Conservation (phyloP, 2,113 vertebrate species). For the Sakesphorus luctuosus region DNA sequence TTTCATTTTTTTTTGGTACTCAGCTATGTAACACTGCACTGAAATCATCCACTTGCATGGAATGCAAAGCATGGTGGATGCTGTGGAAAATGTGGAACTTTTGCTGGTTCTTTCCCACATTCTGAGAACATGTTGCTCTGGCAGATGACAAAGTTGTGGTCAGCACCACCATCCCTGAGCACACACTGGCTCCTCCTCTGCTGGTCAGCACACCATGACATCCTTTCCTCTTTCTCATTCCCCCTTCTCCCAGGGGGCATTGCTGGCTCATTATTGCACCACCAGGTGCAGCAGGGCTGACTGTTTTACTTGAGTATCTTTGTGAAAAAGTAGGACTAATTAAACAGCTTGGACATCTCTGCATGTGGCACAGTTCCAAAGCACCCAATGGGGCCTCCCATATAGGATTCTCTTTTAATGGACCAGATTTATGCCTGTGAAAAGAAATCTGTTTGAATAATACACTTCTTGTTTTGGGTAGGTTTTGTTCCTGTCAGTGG, state of each 20-base stretch:
- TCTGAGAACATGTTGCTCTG: background rate
- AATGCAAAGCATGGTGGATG: background rate
- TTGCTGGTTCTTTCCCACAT: constrained; percentile 11
- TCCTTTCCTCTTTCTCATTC: background rate
- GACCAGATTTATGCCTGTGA: background rate
- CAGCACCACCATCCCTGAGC: background rate
- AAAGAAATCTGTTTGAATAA: background rate
- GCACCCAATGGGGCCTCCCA: background rate
- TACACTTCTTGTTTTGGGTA: background rate
- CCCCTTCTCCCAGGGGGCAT: background rate
- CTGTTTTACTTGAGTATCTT: background rate
- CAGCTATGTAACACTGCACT: background rate
- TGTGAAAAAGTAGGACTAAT: background rate
- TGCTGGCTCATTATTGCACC: background rate
- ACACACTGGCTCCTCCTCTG: background rate
- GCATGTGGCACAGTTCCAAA: background rate
- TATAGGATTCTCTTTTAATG: background rate
- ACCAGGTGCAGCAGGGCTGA: background rate
- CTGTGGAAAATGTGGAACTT: constrained; percentile 33
- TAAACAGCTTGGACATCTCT: background rate
- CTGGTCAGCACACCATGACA: background rate
- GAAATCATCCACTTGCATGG: constrained; percentile 13
- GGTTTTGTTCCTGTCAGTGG: background rate
- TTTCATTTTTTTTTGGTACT: background rate
- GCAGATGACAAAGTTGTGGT: background rate